Base-by-base conservation (phyloP, 2,888 invertebrate species). In the Ormyrus rosae region DNA sequence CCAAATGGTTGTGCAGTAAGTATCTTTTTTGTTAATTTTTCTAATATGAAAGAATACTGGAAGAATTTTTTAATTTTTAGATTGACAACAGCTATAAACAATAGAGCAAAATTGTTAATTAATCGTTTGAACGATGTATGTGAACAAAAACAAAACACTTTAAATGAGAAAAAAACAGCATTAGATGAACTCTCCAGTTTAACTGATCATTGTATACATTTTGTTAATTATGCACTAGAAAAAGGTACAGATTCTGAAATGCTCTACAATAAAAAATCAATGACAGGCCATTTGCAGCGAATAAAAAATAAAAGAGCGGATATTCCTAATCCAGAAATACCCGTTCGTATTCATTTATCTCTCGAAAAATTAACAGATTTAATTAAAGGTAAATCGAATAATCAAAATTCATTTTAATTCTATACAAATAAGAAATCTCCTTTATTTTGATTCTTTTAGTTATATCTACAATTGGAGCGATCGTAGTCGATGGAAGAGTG, bases 241-340 rank as follows among this genome's bases (percentile, higher is more conserved):
- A 94, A 94, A 85, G 96, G 96, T 83, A 95, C 95, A 85, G 97
- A 97, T 90, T 95, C 96, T 91, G 96, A 97, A 64, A 93, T 97
- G 86, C 92, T 97, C 83, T 95, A 95, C 90, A 95, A 95, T 91
- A 97, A 96, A 93, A 95, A 95, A 92, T 90, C 90, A 65, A 89
- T 92, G 9, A 94, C 94, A 68, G 93, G 93, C 84, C 96, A 96
- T 91, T 92, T 96, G 86, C 95, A 95, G 91, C 93, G 96, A 88
- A 94, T 96, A 87, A 96, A 96, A 91, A 94, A 94, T 86, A 94
- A 95, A 83, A 93, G 96, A 86, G 96, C 96, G 3, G 96, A 96
- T 91, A 96, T 96, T 89, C 96, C 96, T 84, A 96, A 96, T 93
- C 96, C 96, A 19, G 96, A 96, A 92, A 96, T 96, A 85, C 96